Base-by-base conservation (phyloP, 2,113 vertebrate genomes). In the Edolisoma coerulescens region DNA sequence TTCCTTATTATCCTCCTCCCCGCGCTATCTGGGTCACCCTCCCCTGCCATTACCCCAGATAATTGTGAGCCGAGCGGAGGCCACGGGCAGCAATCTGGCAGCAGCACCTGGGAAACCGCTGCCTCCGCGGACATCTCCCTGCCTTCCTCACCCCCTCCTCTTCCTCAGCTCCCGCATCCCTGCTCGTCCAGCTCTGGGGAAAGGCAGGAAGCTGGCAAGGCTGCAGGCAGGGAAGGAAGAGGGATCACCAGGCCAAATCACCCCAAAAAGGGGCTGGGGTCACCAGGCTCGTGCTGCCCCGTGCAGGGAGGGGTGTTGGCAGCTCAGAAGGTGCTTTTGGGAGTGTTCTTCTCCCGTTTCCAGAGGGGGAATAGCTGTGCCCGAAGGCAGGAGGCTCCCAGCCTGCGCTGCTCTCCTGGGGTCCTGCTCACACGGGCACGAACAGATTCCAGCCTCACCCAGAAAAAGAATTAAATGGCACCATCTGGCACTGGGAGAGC, bases 201-300 rank as follows among this genome's bases (percentile, higher is more conserved):
- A 74, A 52, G 19, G 19, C 52, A 59, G 60, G 73, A 22, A 57
- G n/a, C 54, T 37, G 70, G 37, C n/a, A 32, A 59, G 54, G 41
- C 37, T 83, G 56, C n/a, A 39, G 71, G 41, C 50, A 63, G 54
- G 32, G 20, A 26, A 83, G 44, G 30, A 35, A 60, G 24, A 23
- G 35, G 39, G 42, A 41, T 49, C 7, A 1, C 20, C 0, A 0
- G 32, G 16, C 4, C 47, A 50, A 68, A 47, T 28, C 23, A 7
- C 28, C 28, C 23, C 1, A 0, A 27, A 27, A 77, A 20, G 7
- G 8, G 12, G 44, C 6, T n/a, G 69, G 22, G 19, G 28, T 57
- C 7, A 0, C 9, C 32, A 11, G 0, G 0, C 23, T 69, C 1
- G 0, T 1, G 0, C 3, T 33, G 41, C 39, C 59, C 47, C 0